Percentiles rank a stretch among this genome's conserved stretches.
Evolutionary conservation across 2,113 vertebrate species (phyloP).

Genomic region (Phalacrocorax carbo): DNA sequence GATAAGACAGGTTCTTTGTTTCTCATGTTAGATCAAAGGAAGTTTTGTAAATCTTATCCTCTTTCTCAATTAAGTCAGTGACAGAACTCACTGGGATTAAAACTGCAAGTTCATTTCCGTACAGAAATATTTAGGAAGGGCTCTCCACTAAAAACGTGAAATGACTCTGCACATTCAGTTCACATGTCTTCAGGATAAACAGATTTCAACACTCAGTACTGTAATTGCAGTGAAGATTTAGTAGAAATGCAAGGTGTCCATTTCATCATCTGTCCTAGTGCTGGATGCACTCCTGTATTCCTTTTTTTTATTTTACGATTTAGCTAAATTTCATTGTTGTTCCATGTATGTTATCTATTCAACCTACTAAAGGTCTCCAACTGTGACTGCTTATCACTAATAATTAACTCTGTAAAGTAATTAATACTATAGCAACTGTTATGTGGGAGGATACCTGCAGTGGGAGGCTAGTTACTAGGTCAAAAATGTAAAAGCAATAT

Average conservation of each 20-base stretch:
- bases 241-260: background rate
- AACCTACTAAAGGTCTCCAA: background rate
- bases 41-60: background rate
- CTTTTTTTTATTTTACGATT: background rate
- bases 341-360: background rate
- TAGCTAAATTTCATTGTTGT: background rate
- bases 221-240: background rate
- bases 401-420: background rate
- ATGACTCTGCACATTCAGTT: background rate
- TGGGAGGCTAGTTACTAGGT: background rate
- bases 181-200: background rate
- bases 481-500: background rate
- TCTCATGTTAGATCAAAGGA: background rate
- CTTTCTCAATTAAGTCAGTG: background rate
- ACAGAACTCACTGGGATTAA: background rate
- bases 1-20: background rate
- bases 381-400: background rate
- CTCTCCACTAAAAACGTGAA: background rate
- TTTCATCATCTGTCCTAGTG: background rate
- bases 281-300: background rate
- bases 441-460: background rate
- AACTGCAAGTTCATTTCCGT: background rate
- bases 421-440: background rate
- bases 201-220: background rate
- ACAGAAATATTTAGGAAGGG: background rate